A percentile compares a stretch with the other conserved stretches of the same genome.
Evolutionary conservation across 2,888 invertebrate genomes (phyloP).

Genomic region (Sinhomidia bicolor): DNA sequence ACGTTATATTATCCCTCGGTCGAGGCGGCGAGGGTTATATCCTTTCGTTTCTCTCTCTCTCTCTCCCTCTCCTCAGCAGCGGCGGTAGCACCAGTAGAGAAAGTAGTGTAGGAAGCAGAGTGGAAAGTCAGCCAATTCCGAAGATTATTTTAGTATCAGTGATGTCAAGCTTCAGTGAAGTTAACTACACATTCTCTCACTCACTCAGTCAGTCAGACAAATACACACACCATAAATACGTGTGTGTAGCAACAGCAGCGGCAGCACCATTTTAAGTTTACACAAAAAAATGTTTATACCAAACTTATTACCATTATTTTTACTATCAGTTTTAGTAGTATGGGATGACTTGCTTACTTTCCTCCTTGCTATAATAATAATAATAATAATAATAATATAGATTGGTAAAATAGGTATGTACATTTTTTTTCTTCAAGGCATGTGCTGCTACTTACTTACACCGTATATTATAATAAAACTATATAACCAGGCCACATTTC

Average conservation of each 20-base stretch:
- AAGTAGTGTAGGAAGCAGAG: slow-evolving; percentile 78
- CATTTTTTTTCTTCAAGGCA: neutral
- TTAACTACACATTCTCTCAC: slow-evolving; percentile 63
- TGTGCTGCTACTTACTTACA: neutral
- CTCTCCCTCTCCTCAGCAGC: too few species aligned
- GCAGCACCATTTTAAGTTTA: slow-evolving; percentile 7
- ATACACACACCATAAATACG: slow-evolving; percentile 12
- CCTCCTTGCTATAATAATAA: neutral
- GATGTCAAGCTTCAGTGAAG: slow-evolving; percentile 70
- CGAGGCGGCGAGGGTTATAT: neutral
- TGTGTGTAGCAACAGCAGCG: too few species aligned
- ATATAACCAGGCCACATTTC: neutral
- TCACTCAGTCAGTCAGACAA: too few species aligned
- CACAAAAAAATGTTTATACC: neutral
- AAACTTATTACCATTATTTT: neutral
- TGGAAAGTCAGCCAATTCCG: slow-evolving; percentile 76
- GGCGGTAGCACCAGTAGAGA: slow-evolving; percentile 64
- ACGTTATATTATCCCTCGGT: too few species aligned
- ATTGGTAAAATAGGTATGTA: too few species aligned
- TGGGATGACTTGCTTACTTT: too few species aligned
- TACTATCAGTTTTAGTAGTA: neutral
- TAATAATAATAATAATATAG: neutral
- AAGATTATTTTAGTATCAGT: slow-evolving; percentile 76
- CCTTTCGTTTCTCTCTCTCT: neutral
- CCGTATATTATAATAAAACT: neutral